phyloP scores from a whole-genome alignment of 2,113 vertebrate genomes.

The Lanius collurio region DNA sequence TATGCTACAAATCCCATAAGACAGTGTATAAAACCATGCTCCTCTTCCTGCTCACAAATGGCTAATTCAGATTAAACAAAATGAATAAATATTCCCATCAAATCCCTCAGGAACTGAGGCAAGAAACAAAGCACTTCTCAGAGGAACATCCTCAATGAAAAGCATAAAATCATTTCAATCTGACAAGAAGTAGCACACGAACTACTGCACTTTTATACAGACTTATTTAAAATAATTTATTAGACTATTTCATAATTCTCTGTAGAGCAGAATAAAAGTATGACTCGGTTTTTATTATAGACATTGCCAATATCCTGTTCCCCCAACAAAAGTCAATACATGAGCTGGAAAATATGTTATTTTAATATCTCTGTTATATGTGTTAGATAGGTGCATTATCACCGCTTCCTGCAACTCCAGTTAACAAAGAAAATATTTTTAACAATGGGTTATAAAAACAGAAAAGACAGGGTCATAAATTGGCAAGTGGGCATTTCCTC shows the following conservation, averaged over 20 bases:
- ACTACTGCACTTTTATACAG: not conserved
- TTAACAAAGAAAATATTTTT: not conserved
- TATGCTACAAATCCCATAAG: not conserved
- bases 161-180: not conserved
- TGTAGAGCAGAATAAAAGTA: not conserved
- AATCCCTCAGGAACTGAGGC: not conserved
- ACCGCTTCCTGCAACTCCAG: not conserved
- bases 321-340: not conserved
- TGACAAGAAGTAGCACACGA: not conserved
- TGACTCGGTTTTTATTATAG: not conserved
- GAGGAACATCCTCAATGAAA: not conserved
- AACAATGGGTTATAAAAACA: not conserved
- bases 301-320: not conserved
- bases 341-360: not conserved
- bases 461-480: not conserved
- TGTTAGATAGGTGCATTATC: not conserved
- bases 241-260: not conserved
- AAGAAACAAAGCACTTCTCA: not conserved
- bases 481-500: not conserved
- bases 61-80: not conserved
- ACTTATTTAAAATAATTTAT: not conserved
- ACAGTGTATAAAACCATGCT: not conserved
- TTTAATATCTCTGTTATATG: not conserved
- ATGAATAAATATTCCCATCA: not conserved
- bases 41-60: not conserved